A percentile compares a stretch with the other conserved stretches of the same genome.
phyloP scores from a whole-genome alignment of 2,113 vertebrate genomes.

The Entosphenus tridentatus region DNA sequence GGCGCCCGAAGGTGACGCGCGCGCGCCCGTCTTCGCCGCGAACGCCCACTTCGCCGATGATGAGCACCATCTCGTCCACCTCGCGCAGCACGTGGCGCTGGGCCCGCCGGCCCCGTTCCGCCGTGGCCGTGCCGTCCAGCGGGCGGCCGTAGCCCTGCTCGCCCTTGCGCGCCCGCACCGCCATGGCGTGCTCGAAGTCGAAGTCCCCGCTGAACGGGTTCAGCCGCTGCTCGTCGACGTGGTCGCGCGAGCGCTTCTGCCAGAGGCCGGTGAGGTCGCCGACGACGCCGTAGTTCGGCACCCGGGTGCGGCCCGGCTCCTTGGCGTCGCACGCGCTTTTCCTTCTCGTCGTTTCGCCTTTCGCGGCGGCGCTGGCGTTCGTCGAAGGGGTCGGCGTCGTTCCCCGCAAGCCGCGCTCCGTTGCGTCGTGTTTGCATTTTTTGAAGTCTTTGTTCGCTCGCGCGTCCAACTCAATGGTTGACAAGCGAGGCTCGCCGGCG shows the following conservation, averaged over 20 bases:
- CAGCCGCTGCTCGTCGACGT: slow-evolving; percentile 46
- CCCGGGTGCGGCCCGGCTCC: slow-evolving; percentile 10
- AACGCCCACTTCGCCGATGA: slow-evolving; percentile 40
- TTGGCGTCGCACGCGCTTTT: background rate
- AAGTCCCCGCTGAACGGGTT: slow-evolving; percentile 92
- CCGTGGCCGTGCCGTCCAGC: slow-evolving; percentile 65
- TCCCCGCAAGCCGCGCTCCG: too few species aligned
- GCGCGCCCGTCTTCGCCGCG: slow-evolving; percentile 28
- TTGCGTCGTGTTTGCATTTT: too few species aligned
- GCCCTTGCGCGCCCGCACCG: slow-evolving; percentile 51
- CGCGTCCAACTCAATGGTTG: too few species aligned
- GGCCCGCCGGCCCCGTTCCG: slow-evolving; percentile 50
- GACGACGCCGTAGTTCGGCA: slow-evolving; percentile 16
- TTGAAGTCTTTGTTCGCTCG: too few species aligned
- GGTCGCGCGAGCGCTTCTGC: slow-evolving; percentile 64
- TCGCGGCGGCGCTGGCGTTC: too few species aligned
- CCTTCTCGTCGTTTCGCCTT: too few species aligned
- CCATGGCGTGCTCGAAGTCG: slow-evolving; percentile 61
- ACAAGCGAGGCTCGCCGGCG: too few species aligned
- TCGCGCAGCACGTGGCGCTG: slow-evolving; percentile 66
- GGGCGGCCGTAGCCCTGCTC: slow-evolving; percentile 63
- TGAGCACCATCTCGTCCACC: slow-evolving; percentile 58
- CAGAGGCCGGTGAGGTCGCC: slow-evolving; percentile 35
- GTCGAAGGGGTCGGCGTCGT: too few species aligned
- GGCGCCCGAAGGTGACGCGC: slow-evolving; percentile 54